Evolutionary conservation across 1,140 invertebrate genomes (phyloP).

Genomic region (Amyelois transitella): DNA sequence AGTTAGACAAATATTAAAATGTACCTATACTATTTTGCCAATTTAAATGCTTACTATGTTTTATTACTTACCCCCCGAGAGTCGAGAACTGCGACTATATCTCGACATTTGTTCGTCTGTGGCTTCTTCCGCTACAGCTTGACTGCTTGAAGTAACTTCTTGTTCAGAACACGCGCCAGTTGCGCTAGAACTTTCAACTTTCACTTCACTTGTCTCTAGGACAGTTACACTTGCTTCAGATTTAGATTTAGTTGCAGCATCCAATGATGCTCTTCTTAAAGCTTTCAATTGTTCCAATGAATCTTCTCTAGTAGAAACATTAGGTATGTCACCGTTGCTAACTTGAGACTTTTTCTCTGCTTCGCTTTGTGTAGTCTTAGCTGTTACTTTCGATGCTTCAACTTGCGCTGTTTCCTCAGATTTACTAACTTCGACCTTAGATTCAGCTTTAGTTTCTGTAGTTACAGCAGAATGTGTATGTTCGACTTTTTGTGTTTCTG

Average conservation of each 20-base stretch:
- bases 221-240: conserved; percentile 24
- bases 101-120: conserved; percentile 76
- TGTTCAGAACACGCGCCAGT: conserved; percentile 21
- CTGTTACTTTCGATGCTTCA: not conserved
- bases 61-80: conserved; percentile 76
- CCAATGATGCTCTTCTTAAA: conserved; percentile 54
- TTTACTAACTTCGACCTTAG: not conserved
- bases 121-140: conserved; percentile 65
- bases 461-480: not conserved
- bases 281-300: conserved; percentile 34
- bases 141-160: conserved; percentile 27
- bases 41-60: too few relatives aligned
- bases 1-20: too few relatives aligned
- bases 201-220: not conserved
- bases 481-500: not conserved
- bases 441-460: not conserved
- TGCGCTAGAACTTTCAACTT: conserved; percentile 7
- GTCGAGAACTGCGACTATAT: conserved; percentile 75
- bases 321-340: not conserved
- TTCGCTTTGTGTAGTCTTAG: not conserved
- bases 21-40: too few relatives aligned
- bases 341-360: not conserved
- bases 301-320: conserved; percentile 33
- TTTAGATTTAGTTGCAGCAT: conserved; percentile 50
- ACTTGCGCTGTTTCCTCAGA: not conserved